These are phyloP conservation scores for Tautogolabrus adspersus DNA, from an alignment of 2,113 vertebrate species.

Conservation along the genomic window DNA sequence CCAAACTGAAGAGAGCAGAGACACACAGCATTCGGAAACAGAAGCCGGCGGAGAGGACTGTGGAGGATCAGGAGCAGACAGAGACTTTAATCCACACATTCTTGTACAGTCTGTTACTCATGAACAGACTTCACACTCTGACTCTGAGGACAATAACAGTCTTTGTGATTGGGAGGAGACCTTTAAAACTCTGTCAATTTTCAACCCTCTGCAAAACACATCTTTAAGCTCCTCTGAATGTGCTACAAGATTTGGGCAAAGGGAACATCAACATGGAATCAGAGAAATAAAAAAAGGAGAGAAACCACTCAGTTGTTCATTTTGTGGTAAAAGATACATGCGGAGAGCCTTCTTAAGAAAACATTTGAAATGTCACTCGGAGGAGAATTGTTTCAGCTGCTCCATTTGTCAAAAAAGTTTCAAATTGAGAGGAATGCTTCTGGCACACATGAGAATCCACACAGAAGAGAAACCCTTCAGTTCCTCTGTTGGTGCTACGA, in stretches of 20 bases:
- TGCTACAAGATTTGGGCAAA: neutral
- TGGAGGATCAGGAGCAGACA: constrained; percentile 1
- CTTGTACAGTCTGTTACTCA: neutral
- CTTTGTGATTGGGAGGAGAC: neutral
- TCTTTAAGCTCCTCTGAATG: neutral
- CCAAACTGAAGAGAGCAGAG: neutral
- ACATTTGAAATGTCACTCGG: neutral
- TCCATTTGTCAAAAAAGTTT: neutral
- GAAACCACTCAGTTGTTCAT: neutral
- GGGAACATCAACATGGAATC: neutral
- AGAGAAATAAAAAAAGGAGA: neutral
- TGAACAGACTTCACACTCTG: neutral
- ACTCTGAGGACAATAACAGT: neutral
- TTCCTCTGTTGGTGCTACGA: neutral
- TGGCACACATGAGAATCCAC: neutral
- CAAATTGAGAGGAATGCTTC: too few species aligned
- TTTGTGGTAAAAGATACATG: neutral
- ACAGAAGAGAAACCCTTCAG: neutral
- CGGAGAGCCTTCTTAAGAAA: neutral
- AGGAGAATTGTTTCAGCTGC: neutral
- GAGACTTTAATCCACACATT: neutral
- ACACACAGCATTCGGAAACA: neutral
- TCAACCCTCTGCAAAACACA: too few species aligned
- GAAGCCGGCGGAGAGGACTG: neutral
- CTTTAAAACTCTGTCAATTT: neutral